A percentile compares a stretch with the other conserved stretches of the same genome.
Conservation (phyloP, 2,888 invertebrate species). For the Dioctria rufipes region DNA sequence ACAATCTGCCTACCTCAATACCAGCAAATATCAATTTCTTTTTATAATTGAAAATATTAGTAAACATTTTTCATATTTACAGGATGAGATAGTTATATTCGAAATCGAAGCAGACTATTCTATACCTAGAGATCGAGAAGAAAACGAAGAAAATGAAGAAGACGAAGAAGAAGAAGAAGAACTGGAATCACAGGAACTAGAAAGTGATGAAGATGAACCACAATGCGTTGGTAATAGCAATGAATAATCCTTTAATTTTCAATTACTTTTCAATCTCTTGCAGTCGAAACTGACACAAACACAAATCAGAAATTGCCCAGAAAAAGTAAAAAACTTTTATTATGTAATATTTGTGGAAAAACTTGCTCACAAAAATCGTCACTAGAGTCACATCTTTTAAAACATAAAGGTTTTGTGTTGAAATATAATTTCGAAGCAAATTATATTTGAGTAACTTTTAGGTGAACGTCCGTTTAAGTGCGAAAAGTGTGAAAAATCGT, state of each 20-base stretch:
- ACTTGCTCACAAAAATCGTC: conserved; percentile 50
- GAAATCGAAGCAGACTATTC: background rate
- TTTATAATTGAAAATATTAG: background rate
- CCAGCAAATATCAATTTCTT: background rate
- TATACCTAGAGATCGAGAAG: background rate
- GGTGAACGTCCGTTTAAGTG: conserved; percentile 62
- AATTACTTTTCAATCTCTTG: background rate
- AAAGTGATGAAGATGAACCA: conserved; percentile 58
- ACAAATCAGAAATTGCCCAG: background rate
- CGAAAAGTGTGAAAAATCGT: conserved; percentile 63
- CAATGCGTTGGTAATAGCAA: conserved; percentile 54
- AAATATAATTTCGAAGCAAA: background rate
- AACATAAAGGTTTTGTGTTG: conserved; percentile 54
- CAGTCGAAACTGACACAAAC: background rate
- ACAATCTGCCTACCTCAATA: background rate
- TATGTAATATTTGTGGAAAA: conserved; percentile 59
- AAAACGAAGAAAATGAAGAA: background rate
- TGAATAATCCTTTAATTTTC: background rate
- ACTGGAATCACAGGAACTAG: conserved; percentile 41
- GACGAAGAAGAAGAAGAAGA: conserved; percentile 16
- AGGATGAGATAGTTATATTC: conserved; percentile 19
- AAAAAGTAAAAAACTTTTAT: conserved; percentile 9
- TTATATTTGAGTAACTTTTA: conserved; percentile 19
- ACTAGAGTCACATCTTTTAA: conserved; percentile 52
- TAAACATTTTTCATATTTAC: background rate